Evolutionary conservation across 35 echinoderm and acorn worm species (phyloP).

Genomic region (Anneissia japonica): DNA sequence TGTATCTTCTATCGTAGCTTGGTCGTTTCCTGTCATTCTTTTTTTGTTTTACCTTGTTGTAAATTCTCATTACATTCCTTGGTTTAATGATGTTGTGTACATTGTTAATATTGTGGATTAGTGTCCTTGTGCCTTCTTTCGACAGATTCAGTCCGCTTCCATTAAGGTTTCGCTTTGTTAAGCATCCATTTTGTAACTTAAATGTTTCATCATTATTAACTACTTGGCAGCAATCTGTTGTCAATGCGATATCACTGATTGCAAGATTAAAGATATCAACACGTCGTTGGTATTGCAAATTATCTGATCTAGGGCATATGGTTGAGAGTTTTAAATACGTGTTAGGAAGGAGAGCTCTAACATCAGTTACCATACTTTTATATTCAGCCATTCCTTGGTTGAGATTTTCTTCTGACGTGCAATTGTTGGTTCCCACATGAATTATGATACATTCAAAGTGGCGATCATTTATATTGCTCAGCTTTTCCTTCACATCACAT

Average conservation of each 20-base stretch:
- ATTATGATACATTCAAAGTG: not conserved
- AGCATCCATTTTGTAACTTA: constrained; percentile 11
- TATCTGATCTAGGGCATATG: constrained; percentile 12
- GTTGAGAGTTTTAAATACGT: not conserved
- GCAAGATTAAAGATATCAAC: constrained; percentile 8
- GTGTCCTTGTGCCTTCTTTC: constrained; percentile 10
- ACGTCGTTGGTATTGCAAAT: not conserved
- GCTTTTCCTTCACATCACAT: not conserved
- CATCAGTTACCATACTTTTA: not conserved
- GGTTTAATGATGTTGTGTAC: not conserved
- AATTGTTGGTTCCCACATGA: constrained; percentile 35
- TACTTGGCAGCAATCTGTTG: not conserved
- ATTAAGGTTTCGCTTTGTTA: not conserved
- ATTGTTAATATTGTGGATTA: not conserved
- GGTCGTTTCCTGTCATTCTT: not conserved
- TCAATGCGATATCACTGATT: not conserved
- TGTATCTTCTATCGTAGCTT: not conserved
- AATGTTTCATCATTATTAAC: constrained; percentile 34
- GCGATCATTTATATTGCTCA: not conserved
- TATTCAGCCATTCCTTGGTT: not conserved
- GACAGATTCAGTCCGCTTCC: constrained; percentile 11
- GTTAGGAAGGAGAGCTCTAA: not conserved
- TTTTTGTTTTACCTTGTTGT: not conserved
- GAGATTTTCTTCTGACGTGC: not conserved
- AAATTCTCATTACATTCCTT: not conserved